Conservation (phyloP, 2,888 invertebrate genomes). For the Notodonta dromedarius region DNA sequence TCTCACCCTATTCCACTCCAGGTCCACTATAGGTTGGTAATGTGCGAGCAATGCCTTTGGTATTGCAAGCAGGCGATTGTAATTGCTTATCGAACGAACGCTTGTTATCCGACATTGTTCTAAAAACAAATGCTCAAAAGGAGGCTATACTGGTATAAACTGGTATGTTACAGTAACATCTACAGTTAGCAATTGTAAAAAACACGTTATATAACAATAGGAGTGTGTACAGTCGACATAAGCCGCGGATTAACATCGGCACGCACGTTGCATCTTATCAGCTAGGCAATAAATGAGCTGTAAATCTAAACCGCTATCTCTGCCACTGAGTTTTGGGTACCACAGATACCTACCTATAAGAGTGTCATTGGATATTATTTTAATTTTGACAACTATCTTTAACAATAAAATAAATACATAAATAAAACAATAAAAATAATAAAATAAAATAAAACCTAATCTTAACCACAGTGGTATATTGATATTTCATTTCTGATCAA, state of each 20-base stretch:
- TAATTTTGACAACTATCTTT: slow-evolving; percentile 9
- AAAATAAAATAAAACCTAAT: too few species aligned
- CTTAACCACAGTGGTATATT: too few species aligned
- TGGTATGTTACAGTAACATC: not conserved
- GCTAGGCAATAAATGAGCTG: slow-evolving; percentile 47
- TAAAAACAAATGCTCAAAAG: not conserved
- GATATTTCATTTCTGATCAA: too few species aligned
- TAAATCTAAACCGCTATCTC: slow-evolving; percentile 64
- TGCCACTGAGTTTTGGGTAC: slow-evolving; percentile 45
- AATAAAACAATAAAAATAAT: not conserved
- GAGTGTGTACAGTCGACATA: slow-evolving; percentile 19
- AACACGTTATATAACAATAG: slow-evolving; percentile 30
- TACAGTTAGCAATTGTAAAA: not conserved
- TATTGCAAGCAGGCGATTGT: too few species aligned
- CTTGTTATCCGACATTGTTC: too few species aligned
- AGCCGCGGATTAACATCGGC: slow-evolving; percentile 39
- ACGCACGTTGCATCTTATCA: slow-evolving; percentile 31
- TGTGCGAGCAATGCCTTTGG: too few species aligned
- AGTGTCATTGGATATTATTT: slow-evolving; percentile 22
- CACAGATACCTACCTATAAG: slow-evolving; percentile 32
- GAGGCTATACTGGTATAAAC: not conserved
- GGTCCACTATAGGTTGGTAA: too few species aligned
- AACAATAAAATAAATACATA: slow-evolving; percentile 13
- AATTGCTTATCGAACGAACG: too few species aligned
- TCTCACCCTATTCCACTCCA: too few species aligned